Evolutionary conservation across 2,888 invertebrate genomes (phyloP), one percentile per base, ranked within the genome.

Genomic region (Clunio marinus): DNA sequence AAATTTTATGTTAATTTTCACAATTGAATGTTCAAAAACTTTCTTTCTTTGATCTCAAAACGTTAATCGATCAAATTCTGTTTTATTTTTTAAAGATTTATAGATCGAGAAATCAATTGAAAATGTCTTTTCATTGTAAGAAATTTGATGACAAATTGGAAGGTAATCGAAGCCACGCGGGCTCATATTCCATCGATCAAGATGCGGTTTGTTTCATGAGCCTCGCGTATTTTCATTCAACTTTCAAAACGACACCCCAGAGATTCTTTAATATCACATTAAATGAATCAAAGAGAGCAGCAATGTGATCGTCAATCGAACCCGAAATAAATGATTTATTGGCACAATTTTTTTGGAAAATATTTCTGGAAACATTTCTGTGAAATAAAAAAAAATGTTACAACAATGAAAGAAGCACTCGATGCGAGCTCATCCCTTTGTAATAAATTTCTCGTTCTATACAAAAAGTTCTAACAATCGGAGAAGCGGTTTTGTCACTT

Each of bases 371-470:
- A 22, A 10, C 13, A n/a, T 27, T 46, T 63, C 45, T 57, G 3
- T 1, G 20, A 5, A 27, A 57, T n/a, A 27, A 27, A 57, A 57
- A 17, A 27, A 24, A n/a, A n/a, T n/a, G n/a, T n/a, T n/a, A n/a
- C n/a, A n/a, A 57, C 25, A 24, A 57, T n/a, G n/a, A 24, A n/a
- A 15, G 27, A 24, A 27, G 17, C 13, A 25, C 15, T 57, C 15
- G 57, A 57, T 57, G 25, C 57, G 57, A 57, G 57, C 27, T 24
- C 57, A 57, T 57, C 57, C 57, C 27, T n/a, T 57, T 57, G 57
- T 57, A 25, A 57, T 57, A 57, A 27, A 57, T 57, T 57, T 57
- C 27, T n/a, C 24, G 25, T 57, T 57, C 57, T 4, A 57, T 25
- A 57, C 57, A 5, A 57, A 57, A 27, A 51, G 5, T 17, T 24